phyloP scores from a whole-genome alignment of 2,113 vertebrate species.

The Menura novaehollandiae region DNA sequence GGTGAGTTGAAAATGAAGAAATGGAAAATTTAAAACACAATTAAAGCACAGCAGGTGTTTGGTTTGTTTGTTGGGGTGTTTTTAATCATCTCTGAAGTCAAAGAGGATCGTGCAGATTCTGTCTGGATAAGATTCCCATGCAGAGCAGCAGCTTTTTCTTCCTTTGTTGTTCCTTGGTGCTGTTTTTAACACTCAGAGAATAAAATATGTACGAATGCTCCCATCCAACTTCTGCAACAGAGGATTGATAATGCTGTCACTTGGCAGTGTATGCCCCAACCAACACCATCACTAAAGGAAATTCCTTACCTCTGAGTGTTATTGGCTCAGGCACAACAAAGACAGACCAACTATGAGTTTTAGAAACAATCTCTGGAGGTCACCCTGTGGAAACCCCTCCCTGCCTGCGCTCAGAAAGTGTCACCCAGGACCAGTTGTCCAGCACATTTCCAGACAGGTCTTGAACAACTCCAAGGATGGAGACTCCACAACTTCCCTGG shows the following conservation, averaged over 20 bases:
- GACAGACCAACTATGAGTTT: background rate
- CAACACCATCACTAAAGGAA: conserved; percentile 10
- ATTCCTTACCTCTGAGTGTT: conserved; percentile 21
- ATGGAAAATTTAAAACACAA: background rate
- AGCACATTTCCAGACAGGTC: background rate
- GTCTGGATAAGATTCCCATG: background rate
- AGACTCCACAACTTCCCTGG: background rate
- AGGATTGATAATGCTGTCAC: background rate
- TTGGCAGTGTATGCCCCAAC: background rate
- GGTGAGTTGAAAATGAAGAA: background rate
- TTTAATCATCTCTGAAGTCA: background rate
- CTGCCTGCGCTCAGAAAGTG: background rate
- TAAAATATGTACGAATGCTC: background rate
- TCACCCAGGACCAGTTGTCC: background rate
- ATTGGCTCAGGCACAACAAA: background rate
- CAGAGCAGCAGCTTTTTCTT: background rate
- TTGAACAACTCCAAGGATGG: background rate
- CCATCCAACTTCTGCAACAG: background rate
- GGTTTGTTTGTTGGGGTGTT: background rate
- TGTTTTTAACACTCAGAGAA: background rate
- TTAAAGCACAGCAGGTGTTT: background rate
- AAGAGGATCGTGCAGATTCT: background rate
- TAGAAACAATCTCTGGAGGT: background rate
- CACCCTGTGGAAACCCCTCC: background rate
- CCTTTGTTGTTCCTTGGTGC: background rate